phyloP scores from a whole-genome alignment of 2,113 vertebrate species.

The Engystomops pustulosus region DNA sequence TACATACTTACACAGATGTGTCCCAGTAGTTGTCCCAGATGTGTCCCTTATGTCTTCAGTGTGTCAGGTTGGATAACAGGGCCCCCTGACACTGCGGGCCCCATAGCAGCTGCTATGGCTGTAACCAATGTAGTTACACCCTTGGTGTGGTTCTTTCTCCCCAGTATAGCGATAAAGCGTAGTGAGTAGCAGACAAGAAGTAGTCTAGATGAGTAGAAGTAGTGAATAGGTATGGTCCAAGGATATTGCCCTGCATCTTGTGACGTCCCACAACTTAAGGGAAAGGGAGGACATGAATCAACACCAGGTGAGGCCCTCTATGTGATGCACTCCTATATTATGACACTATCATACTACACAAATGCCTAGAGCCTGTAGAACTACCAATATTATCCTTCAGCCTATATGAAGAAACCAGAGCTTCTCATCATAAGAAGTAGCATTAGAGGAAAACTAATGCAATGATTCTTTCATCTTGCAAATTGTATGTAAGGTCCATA shows the following conservation, averaged over 20 bases:
- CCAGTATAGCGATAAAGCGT: no score
- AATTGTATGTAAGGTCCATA: neutral
- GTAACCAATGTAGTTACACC: no score
- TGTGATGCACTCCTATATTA: neutral
- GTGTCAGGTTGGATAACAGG: no score
- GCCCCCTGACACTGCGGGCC: no score
- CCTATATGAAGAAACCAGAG: neutral
- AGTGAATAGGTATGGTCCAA: no score
- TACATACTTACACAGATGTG: no score
- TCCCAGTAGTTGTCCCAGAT: no score
- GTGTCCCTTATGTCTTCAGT: no score
- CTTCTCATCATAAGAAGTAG: neutral
- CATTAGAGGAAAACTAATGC: constrained; percentile 1
- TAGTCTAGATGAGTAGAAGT: no score
- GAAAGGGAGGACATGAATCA: neutral
- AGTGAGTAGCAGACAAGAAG: no score
- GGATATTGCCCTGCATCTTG: neutral
- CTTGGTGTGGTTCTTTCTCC: no score
- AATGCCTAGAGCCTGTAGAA: neutral
- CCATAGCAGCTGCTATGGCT: no score
- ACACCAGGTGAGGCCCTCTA: neutral
- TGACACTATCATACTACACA: neutral
- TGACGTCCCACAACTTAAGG: neutral
- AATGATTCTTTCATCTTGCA: constrained; percentile 12
- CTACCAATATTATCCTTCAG: neutral